Percentiles rank a stretch among this genome's conserved stretches.
phyloP scores from a whole-genome alignment of 2,113 vertebrate genomes.

The Diadophis punctatus region DNA sequence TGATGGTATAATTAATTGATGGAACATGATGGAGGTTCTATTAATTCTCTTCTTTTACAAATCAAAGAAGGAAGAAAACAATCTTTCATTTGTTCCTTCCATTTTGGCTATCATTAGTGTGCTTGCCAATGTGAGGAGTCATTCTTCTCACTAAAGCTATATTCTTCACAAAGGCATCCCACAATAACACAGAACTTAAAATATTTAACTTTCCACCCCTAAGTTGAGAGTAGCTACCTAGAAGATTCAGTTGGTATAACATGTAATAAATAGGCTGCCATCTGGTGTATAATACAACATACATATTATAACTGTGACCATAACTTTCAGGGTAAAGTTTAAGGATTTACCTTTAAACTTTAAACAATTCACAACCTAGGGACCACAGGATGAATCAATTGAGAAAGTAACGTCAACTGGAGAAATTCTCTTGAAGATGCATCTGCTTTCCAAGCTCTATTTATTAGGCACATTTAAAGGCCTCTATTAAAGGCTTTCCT shows the following conservation, averaged over 20 bases:
- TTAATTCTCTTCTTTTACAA: neutral
- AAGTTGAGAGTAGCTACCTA: neutral
- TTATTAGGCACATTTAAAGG: neutral
- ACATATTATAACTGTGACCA: neutral
- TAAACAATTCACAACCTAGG: neutral
- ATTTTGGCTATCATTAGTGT: neutral
- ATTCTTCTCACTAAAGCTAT: neutral
- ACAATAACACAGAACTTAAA: neutral
- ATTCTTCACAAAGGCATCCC: neutral
- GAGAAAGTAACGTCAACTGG: neutral
- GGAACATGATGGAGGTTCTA: neutral
- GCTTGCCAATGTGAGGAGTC: neutral
- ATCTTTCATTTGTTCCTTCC: neutral
- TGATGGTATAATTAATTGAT: neutral
- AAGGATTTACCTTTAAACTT: neutral
- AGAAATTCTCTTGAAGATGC: neutral
- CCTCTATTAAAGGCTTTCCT: neutral
- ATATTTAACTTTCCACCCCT: neutral
- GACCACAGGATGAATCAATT: neutral
- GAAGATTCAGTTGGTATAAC: neutral
- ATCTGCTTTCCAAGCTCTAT: neutral
- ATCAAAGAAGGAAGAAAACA: neutral
- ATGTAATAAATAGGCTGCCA: neutral
- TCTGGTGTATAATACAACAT: neutral
- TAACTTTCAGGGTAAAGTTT: neutral